Base-by-base conservation (phyloP, 2,888 invertebrate genomes). In the Lysandra bellargus region DNA sequence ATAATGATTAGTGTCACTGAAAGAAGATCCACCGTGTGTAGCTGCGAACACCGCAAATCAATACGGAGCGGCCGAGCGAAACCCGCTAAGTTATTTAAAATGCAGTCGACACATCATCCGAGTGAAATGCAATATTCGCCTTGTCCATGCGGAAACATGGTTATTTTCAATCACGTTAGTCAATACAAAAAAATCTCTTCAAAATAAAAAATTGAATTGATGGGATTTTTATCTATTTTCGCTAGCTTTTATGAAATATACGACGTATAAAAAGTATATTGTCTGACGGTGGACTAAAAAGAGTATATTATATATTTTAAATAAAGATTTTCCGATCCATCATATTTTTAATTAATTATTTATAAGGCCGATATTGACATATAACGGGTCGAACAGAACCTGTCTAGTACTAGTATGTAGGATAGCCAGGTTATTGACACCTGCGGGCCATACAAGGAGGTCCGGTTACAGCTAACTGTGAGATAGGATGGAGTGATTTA, bases 51-150 rank as follows among this genome's bases (percentile, higher is more conserved):
- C 86, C 86, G 86, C 86, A 88, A 91, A 92, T 91, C 90, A 90
- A 91, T 91, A 89, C 84, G 81, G 84, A 83, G 84, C 84, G 83
- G 84, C 84, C 84, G 85, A 84, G 84, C 84, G 85, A 84, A 85
- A 85, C 85, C 85, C 85, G 86, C 91, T 92, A 91, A 92, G 90
- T 92, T 93, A 92, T 93, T 93, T 93, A 93, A 92, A 92, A 93
- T 92, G 90, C 91, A 92, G 91, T 91, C 92, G 91, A 91, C 92
- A 92, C 90, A 88, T 92, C 92, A 92, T 91, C 88, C 89, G 85
- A 88, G 89, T 85, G 90, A 91, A 92, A 93, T 92, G 90, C 91
- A 93, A 92, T 92, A 92, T 92, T 90, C 92, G 88, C 90, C 88
- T 90, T 89, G 87, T 86, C 87, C 91, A 90, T 86, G 88, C 88